phyloP scores from a whole-genome alignment of 2,888 invertebrate genomes.

The Amphimallon solstitiale region DNA sequence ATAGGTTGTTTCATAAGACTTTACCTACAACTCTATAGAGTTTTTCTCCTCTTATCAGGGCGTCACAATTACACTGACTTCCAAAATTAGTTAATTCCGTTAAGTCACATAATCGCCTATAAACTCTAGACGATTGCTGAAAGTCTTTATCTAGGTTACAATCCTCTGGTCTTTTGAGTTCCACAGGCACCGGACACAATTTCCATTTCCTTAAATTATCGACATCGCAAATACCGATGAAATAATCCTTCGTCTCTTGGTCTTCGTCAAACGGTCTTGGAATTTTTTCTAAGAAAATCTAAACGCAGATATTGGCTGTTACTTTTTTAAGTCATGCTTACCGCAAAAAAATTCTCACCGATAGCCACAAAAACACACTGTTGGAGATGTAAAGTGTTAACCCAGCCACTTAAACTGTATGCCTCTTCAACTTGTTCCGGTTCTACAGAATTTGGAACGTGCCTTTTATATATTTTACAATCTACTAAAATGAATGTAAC shows the following conservation, averaged over 20 bases:
- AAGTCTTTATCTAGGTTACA: conserved; percentile 57
- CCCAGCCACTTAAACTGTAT: conserved; percentile 60
- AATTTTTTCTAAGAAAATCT: conserved; percentile 58
- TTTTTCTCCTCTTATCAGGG: conserved; percentile 53
- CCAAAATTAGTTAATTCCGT: conserved; percentile 54
- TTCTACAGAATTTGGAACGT: conserved; percentile 49
- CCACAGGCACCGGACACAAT: conserved; percentile 59
- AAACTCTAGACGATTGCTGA: conserved; percentile 57
- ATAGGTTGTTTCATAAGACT: not conserved
- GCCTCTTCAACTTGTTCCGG: conserved; percentile 50
- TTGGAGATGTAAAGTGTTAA: conserved; percentile 61
- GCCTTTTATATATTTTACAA: conserved; percentile 44
- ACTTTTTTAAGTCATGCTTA: conserved; percentile 48
- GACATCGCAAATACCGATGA: conserved; percentile 62
- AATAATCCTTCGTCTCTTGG: conserved; percentile 56
- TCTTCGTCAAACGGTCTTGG: conserved; percentile 44
- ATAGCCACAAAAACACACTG: conserved; percentile 64
- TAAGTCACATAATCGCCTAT: conserved; percentile 63
- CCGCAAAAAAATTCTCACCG: conserved; percentile 63
- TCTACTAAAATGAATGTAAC: conserved; percentile 47
- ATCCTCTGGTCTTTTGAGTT: conserved; percentile 52
- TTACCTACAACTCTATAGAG: conserved; percentile 59
- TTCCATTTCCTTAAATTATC: conserved; percentile 60
- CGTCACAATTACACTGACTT: conserved; percentile 54
- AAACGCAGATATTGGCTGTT: conserved; percentile 1